Base-by-base conservation (phyloP, 2,113 vertebrate species). In the Tragulus kanchil region DNA sequence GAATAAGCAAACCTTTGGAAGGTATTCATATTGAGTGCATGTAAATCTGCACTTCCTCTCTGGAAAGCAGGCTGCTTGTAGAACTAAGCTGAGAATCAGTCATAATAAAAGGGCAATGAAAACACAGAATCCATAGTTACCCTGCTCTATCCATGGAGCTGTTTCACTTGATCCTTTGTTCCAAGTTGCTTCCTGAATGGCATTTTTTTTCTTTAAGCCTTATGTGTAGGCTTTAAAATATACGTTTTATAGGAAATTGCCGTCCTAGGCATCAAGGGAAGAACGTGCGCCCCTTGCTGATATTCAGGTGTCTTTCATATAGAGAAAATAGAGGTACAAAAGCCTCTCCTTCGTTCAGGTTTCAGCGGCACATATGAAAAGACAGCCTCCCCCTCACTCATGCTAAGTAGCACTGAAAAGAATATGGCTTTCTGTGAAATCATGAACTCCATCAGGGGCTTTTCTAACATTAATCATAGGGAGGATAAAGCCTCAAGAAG, bases 381-480 rank as follows among this genome's bases (percentile, higher is more conserved):
- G 48, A 17, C 8, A 42, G 1, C 61, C 58, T 56, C 36, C 94
- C 42, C 4, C 19, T 79, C 17, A 2, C 28, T 25, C 14, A 3
- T 1, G 52, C 56, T 75, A 94, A 97, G 82, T 82, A 95, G 36
- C 28, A 81, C 86, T 21, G 89, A 23, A 77, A 95, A 91, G 45
- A 85, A 11, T 58, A 86, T 50, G 73, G 45, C 21, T 81, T 95
- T 88, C 50, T 12, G 15, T 15, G 85, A 90, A 85, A 16, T 89
- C 78, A 7, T 54, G 25, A 77, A 23, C 48, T 97, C 96, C 65
- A 21, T 78, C 71, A 0, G 42, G 56, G 88, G 21, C 56, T 84
- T 97, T 98, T 81, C 54, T 89, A 78, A 17, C 93, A 91, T 97
- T 8, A 94, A 78, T 87, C 8, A 26, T 12, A 7, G 93, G 62